Percentiles rank a stretch among this genome's conserved stretches.
Conservation (phyloP, 2,797 vertebrate species). For the Dermochelys coriacea region DNA sequence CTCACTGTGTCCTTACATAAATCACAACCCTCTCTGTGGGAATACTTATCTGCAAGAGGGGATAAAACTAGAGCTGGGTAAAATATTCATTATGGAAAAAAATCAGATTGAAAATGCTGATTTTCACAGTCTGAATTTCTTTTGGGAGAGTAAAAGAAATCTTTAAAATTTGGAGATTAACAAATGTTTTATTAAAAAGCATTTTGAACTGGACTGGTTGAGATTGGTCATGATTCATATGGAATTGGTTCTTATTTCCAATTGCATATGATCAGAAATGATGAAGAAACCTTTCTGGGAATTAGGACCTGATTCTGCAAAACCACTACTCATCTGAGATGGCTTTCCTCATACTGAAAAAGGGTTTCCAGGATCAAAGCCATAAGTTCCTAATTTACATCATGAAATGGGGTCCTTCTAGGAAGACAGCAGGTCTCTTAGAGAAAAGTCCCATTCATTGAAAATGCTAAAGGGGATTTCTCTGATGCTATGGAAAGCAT, state of each 20-base stretch:
- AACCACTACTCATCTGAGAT: not conserved
- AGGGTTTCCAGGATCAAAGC: not conserved
- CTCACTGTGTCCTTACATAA: not conserved
- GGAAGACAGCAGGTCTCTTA: not conserved
- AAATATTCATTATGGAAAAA: no score
- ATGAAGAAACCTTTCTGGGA: not conserved
- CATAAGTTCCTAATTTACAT: not conserved
- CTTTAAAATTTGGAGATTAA: not conserved
- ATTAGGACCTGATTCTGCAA: not conserved
- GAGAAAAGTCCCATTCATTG: not conserved
- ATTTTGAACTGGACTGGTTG: not conserved
- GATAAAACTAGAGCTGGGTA: not conserved
- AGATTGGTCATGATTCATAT: not conserved
- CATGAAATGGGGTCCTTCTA: fast-evolving
- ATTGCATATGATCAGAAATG: not conserved
- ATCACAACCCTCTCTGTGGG: not conserved
- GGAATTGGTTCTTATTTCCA: not conserved
- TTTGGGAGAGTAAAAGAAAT: not conserved
- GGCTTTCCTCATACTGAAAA: not conserved
- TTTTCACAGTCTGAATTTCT: no score
- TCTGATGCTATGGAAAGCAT: not conserved
- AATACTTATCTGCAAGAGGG: not conserved
- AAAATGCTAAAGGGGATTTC: constrained; percentile 3
- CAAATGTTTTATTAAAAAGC: not conserved
- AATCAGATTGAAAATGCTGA: no score